Percentiles rank a stretch among this genome's conserved stretches.
Evolutionary conservation across 2,797 vertebrate genomes (phyloP).

Genomic region (Rhinichthys osculus): DNA sequence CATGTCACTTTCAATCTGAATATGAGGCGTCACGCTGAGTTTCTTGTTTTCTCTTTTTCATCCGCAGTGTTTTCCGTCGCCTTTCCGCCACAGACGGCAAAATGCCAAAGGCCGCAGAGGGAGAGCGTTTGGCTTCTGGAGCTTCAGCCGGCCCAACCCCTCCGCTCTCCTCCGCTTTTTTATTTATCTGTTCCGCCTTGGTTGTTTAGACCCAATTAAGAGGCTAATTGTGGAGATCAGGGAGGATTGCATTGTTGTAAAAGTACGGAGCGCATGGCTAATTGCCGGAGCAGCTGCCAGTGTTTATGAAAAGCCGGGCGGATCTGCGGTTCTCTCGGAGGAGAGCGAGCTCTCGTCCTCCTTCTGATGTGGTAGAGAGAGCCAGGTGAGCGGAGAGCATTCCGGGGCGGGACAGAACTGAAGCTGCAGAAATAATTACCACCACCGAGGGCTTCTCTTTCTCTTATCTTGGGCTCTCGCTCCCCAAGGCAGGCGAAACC

Average conservation of each 20-base stretch:
- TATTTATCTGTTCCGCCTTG: conserved; percentile 79
- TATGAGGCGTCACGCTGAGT: conserved; percentile 70
- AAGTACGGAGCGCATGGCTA: conserved; percentile 81
- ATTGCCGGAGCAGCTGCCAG: conserved; percentile 82
- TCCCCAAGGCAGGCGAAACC: conserved; percentile 62
- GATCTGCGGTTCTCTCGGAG: conserved; percentile 62
- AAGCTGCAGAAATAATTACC: conserved; percentile 75
- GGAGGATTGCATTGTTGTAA: conserved; percentile 80
- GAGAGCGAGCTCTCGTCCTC: conserved; percentile 60
- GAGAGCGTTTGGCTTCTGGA: conserved; percentile 43
- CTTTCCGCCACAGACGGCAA: conserved; percentile 49
- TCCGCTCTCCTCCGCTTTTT: conserved; percentile 61
- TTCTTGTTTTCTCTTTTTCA: conserved; percentile 50
- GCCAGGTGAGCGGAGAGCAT: conserved; percentile 70
- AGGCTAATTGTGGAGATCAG: conserved; percentile 81
- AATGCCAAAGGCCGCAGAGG: conserved; percentile 64
- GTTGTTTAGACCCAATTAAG: conserved; percentile 84
- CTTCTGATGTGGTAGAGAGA: conserved; percentile 67
- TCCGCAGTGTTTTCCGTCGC: conserved; percentile 53
- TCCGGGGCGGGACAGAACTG: conserved; percentile 63
- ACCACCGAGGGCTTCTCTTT: conserved; percentile 73
- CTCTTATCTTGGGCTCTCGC: conserved; percentile 52
- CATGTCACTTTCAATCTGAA: conserved; percentile 75
- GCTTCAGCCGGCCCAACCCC: conserved; percentile 58
- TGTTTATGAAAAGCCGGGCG: conserved; percentile 77